Evolutionary conservation across 2,797 vertebrate genomes (phyloP), one percentile per base, ranked within the genome.

Genomic region (Urophycis tenuis): DNA sequence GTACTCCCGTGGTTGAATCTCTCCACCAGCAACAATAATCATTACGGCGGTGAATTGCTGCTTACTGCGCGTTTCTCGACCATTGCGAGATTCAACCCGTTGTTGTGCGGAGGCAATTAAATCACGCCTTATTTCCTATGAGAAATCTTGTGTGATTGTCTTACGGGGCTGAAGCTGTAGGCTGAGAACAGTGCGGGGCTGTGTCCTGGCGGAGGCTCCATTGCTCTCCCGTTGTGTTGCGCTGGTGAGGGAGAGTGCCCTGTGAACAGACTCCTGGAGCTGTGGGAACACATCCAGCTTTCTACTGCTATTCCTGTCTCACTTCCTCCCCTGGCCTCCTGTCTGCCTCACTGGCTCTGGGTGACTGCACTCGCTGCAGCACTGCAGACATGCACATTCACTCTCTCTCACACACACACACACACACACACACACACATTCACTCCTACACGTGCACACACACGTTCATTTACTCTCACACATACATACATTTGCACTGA

Each of bases 201-300:
- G 22, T 5, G 53, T 60, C 22, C 53, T 9, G 22, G 14, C 3
- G 53, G 53, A n/a, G 8, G 22, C 53, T 3, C 39, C 45, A 17
- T 60, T 6, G 53, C 53, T 9, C 22, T 25, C 53, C 53, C 53
- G 3, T 60, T 10, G 15, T 60, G 22, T n/a, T 5, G 5, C 22
- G n/a, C 8, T n/a, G 53, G 22, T 82, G 80, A 78, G 81, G 82
- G 82, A 82, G 88, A 87, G 81, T 81, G 53, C 80, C 81, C 85
- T 83, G 85, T 85, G 77, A 85, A 31, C 78, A 73, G 77, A 74
- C 81, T 83, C 74, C 53, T 77, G 80, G 80, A 82, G 76, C 64
- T 36, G 75, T 78, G 74, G 80, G 83, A 85, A 78, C 74, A 45
- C 78, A 75, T 77, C 36, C 82, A 80, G 29, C 72, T 60, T 70